phyloP scores from a whole-genome alignment of 2,888 invertebrate species.

The Drosophila kokeensis region DNA sequence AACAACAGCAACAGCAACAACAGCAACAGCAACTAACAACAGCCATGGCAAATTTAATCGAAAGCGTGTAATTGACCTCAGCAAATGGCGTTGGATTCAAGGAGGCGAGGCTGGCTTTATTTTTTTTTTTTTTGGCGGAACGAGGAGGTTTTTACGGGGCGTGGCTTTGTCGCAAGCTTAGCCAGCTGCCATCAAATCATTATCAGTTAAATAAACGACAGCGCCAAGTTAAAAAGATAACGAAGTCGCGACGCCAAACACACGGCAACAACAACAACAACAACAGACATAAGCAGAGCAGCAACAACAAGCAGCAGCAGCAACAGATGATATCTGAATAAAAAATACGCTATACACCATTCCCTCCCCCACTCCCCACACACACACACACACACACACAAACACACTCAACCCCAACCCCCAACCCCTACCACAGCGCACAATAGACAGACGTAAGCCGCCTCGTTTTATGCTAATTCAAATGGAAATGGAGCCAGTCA shows the following conservation, averaged over 20 bases:
- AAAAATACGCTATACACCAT: conserved; percentile 44
- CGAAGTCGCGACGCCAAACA: conserved; percentile 63
- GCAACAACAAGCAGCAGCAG: conserved; percentile 40
- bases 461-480: conserved; percentile 79
- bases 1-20: conserved; percentile 24
- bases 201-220: conserved; percentile 79
- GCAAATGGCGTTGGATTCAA: conserved; percentile 66
- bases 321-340: conserved; percentile 75
- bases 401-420: conserved; percentile 11
- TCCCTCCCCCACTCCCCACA: neutral
- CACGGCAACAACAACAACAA: conserved; percentile 44
- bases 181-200: conserved; percentile 80
- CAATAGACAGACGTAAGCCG: conserved; percentile 80
- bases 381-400: neutral
- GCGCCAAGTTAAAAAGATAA: conserved; percentile 79
- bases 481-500: conserved; percentile 81
- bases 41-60: conserved; percentile 77
- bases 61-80: conserved; percentile 79
- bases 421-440: conserved; percentile 28
- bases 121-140: neutral
- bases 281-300: conserved; percentile 24
- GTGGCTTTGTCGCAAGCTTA: conserved; percentile 77
- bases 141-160: conserved; percentile 17
- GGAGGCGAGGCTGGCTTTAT: conserved; percentile 1
- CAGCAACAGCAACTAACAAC: conserved; percentile 21